These are phyloP conservation scores for Grallaria varia DNA, from an alignment of 2,113 vertebrate species.

Conservation along the genomic window DNA sequence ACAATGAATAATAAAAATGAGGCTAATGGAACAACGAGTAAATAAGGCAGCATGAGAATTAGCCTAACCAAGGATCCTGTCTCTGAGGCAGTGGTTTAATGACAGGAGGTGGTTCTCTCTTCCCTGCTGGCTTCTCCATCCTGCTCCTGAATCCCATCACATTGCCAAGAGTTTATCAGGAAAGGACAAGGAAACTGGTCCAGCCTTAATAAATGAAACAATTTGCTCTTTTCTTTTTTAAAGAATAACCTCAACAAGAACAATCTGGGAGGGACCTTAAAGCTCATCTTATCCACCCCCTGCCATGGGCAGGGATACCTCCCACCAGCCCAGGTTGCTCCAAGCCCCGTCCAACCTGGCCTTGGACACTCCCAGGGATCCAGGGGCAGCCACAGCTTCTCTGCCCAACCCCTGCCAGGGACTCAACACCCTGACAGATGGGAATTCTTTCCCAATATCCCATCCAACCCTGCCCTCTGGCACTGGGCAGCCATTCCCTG, in stretches of 20 bases:
- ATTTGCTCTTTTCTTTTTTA: neutral
- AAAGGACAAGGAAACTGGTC: neutral
- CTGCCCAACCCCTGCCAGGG: neutral
- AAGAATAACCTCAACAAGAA: neutral
- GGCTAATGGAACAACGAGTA: neutral
- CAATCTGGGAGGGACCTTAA: neutral
- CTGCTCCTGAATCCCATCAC: neutral
- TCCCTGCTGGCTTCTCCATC: neutral
- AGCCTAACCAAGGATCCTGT: neutral
- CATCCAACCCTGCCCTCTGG: neutral
- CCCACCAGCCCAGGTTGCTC: neutral
- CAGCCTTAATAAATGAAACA: neutral
- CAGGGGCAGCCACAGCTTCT: neutral
- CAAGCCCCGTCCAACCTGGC: neutral
- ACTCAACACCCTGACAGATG: neutral
- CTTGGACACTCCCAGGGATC: neutral
- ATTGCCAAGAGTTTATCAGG: neutral
- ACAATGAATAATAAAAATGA: neutral
- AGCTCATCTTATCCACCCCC: neutral
- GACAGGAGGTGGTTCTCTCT: neutral
- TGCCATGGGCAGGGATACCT: neutral
- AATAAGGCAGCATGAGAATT: neutral
- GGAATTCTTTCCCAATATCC: neutral
- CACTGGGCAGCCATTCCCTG: neutral
- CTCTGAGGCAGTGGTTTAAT: neutral